phyloP scores from a whole-genome alignment of 2,888 invertebrate genomes.

The Andrena marginata region DNA sequence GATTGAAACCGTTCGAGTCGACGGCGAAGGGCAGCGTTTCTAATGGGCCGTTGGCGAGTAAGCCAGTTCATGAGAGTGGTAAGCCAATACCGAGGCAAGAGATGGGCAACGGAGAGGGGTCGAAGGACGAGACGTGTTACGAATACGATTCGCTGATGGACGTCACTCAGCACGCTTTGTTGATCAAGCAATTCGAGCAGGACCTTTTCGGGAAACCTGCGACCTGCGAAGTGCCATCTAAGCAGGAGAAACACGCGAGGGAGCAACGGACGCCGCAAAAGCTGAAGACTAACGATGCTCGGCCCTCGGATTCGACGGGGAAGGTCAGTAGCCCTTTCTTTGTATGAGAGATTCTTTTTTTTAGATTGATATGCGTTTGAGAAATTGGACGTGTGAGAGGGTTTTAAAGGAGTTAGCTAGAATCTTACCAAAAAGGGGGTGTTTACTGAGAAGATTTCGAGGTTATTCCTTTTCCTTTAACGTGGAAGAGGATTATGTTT shows the following conservation, averaged over 20 bases:
- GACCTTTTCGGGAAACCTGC: slow-evolving; percentile 68
- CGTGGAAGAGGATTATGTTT: neutral
- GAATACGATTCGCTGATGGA: slow-evolving; percentile 68
- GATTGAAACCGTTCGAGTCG: neutral
- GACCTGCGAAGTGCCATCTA: neutral
- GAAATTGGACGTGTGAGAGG: too few relatives aligned
- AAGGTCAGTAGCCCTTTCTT: slow-evolving; percentile 33
- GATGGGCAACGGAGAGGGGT: neutral
- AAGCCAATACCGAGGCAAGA: neutral
- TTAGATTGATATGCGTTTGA: too few relatives aligned
- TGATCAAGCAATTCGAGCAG: slow-evolving; percentile 72
- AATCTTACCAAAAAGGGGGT: too few relatives aligned
- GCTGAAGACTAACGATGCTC: neutral
- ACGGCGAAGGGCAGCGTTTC: neutral
- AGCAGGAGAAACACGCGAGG: neutral
- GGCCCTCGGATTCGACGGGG: neutral
- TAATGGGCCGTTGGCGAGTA: neutral
- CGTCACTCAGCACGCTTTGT: slow-evolving; percentile 72
- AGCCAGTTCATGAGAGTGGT: neutral
- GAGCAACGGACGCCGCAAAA: slow-evolving; percentile 28
- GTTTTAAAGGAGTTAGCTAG: too few relatives aligned
- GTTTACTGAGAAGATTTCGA: too few relatives aligned
- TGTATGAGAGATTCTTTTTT: neutral
- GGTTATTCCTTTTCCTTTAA: too few relatives aligned
- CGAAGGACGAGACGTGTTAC: slow-evolving; percentile 12